A percentile compares a stretch with the other conserved stretches of the same genome.
These are phyloP conservation scores for Pelodytes ibericus DNA, from an alignment of 2,797 vertebrate species.

Conservation along the genomic window DNA sequence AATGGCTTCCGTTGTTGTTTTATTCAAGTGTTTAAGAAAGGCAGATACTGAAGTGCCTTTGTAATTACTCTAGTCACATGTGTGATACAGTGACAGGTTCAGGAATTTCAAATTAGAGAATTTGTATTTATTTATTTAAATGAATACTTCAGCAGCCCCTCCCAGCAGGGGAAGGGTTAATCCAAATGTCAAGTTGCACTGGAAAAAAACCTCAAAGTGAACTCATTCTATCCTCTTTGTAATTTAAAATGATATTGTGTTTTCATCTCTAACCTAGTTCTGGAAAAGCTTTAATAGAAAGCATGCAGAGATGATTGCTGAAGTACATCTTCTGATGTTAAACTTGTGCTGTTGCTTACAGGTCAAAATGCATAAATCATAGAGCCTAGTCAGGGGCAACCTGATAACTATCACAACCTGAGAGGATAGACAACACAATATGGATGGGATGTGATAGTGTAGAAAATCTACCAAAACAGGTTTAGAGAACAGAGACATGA, in stretches of 20 bases:
- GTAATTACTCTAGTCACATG: slow-evolving; percentile 2
- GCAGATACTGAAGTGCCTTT: background rate
- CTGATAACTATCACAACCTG: no score
- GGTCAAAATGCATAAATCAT: no score
- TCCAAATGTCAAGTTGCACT: background rate
- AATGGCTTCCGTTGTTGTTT: background rate
- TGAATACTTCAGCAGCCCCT: background rate
- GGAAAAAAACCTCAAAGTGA: background rate
- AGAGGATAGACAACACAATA: no score
- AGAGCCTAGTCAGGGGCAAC: no score
- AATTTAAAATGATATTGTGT: background rate
- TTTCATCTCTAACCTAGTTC: background rate
- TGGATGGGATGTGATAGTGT: no score
- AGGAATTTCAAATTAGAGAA: background rate
- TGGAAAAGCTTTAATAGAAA: slow-evolving; percentile 1
- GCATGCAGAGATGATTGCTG: background rate
- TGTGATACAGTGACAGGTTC: background rate
- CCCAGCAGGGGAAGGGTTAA: background rate
- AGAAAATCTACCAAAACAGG: no score
- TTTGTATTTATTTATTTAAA: background rate
- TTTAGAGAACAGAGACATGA: no score
- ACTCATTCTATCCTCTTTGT: background rate
- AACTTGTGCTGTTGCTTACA: no score
- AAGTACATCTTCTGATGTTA: background rate
- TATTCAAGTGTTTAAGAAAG: slow-evolving; percentile 1